phyloP scores from a whole-genome alignment of 1,140 invertebrate species.

The Araneus ventricosus region DNA sequence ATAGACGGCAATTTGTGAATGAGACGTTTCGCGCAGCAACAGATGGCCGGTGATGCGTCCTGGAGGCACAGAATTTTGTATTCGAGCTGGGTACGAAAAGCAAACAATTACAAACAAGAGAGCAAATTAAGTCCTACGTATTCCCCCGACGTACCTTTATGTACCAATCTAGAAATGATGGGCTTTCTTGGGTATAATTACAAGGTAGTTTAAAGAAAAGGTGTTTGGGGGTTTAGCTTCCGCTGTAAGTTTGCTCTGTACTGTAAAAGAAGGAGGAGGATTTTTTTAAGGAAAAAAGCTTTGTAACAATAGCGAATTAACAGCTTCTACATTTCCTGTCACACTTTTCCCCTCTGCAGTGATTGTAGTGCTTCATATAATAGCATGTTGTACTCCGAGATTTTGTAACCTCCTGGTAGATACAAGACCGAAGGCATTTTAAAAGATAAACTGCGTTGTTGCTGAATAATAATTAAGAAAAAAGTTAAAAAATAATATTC shows the following conservation, averaged over 20 bases:
- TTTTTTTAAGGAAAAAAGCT: not conserved
- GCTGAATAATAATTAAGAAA: too few relatives aligned
- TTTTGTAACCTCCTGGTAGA: not conserved
- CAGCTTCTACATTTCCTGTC: constrained; percentile 1
- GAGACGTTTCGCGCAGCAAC: not conserved
- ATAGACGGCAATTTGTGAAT: not conserved
- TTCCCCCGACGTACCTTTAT: not conserved
- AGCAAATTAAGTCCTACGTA: not conserved
- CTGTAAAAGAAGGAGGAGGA: not conserved
- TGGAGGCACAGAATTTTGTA: not conserved
- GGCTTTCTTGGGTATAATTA: not conserved
- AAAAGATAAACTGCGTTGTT: not conserved
- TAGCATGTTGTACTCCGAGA: not conserved
- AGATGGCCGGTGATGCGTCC: not conserved
- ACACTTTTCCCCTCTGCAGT: not conserved
- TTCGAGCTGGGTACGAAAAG: constrained; percentile 7
- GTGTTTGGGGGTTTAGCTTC: not conserved
- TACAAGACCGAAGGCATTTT: not conserved
- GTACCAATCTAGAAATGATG: not conserved
- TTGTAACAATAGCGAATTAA: not conserved
- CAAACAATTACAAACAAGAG: constrained; percentile 30
- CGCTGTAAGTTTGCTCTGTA: not conserved
- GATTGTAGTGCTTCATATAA: not conserved
- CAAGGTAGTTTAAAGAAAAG: not conserved
- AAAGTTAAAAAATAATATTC: too few relatives aligned